phyloP scores from a whole-genome alignment of 2,797 vertebrate species.

The Lutjanus campechanus region DNA sequence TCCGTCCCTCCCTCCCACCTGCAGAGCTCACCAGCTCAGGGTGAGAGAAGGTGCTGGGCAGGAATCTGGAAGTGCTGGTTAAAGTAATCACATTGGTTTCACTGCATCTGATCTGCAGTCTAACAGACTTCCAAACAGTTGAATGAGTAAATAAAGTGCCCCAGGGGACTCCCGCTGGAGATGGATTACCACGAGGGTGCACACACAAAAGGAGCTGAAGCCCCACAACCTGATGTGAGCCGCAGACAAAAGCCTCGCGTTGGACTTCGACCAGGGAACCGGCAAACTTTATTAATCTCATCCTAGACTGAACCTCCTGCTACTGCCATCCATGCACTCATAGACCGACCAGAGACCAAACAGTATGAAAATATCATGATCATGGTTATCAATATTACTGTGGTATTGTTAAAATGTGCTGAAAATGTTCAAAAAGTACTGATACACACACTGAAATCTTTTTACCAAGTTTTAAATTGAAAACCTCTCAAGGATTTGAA shows the following conservation, averaged over 20 bases:
- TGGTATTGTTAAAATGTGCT: too few relatives aligned
- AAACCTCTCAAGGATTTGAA: too few relatives aligned
- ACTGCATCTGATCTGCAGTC: slow-evolving; percentile 90
- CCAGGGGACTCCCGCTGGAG: slow-evolving; percentile 87
- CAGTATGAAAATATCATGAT: too few relatives aligned
- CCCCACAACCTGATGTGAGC: slow-evolving; percentile 82
- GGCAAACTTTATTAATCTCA: slow-evolving; percentile 82
- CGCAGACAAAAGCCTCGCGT: slow-evolving; percentile 73
- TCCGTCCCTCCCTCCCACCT: slow-evolving; percentile 68
- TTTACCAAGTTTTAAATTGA: too few relatives aligned
- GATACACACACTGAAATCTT: too few relatives aligned
- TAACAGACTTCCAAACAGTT: slow-evolving; percentile 93
- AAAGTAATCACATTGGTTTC: slow-evolving; percentile 93
- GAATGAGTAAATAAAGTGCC: slow-evolving; percentile 93
- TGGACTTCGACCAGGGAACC: slow-evolving; percentile 79
- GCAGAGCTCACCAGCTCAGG: slow-evolving; percentile 64
- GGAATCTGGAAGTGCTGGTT: slow-evolving; percentile 88
- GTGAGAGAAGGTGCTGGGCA: slow-evolving; percentile 81
- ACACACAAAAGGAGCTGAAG: slow-evolving; percentile 90
- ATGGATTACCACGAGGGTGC: slow-evolving; percentile 87
- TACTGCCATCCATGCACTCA: slow-evolving; percentile 44
- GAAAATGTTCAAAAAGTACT: too few relatives aligned
- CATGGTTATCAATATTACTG: too few relatives aligned
- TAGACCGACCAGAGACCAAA: slow-evolving; percentile 9
- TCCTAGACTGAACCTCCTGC: slow-evolving; percentile 68